phyloP scores from a whole-genome alignment of 2,113 vertebrate genomes.

The Xiphias gladius region DNA sequence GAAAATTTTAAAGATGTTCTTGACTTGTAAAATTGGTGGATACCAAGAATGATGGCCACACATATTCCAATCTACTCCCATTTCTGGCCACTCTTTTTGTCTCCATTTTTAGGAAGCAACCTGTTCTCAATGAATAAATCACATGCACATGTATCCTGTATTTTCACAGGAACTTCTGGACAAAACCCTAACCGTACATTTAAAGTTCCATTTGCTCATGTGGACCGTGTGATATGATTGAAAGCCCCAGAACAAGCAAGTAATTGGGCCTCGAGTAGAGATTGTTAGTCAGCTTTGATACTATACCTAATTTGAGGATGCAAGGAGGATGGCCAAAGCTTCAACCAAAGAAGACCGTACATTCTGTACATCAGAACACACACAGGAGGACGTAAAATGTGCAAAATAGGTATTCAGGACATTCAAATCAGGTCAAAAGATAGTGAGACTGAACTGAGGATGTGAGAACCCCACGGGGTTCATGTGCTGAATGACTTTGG shows the following conservation, averaged over 20 bases:
- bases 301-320: not conserved
- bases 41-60: too few relatives aligned
- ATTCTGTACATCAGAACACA: not conserved
- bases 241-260: slow-evolving; percentile 11
- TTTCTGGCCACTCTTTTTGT: too few relatives aligned
- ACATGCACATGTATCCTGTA: too few relatives aligned
- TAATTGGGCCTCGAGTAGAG: not conserved
- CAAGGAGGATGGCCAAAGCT: not conserved
- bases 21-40: too few relatives aligned
- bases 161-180: too few relatives aligned
- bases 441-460: slow-evolving; percentile 46
- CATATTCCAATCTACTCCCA: too few relatives aligned
- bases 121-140: too few relatives aligned
- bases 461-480: slow-evolving; percentile 39
- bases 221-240: not conserved
- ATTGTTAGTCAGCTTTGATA: slow-evolving; percentile 17
- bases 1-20: too few relatives aligned
- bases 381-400: not conserved
- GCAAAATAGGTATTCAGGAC: slow-evolving; percentile 40
- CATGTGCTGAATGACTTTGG: slow-evolving; percentile 48
- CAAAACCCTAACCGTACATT: too few relatives aligned
- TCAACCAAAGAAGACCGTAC: slow-evolving; percentile 6
- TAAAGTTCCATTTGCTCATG: too few relatives aligned
- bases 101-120: too few relatives aligned
- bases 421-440: slow-evolving; percentile 50